Evolutionary conservation across 2,888 invertebrate genomes (phyloP).

Genomic region (Drosophila anceps): DNA sequence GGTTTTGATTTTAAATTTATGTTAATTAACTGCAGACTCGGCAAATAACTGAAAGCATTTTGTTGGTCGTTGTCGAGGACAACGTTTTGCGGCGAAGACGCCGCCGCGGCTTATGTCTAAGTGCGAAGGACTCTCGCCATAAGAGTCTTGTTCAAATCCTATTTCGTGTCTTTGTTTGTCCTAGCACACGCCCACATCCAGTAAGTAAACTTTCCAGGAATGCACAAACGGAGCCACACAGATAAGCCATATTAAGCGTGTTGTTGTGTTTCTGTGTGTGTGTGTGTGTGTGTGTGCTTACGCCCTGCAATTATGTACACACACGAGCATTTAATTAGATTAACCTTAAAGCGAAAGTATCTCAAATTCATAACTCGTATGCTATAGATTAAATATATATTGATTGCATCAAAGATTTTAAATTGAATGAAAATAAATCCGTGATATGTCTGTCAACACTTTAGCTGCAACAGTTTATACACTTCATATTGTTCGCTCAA

Average conservation of each 20-base stretch:
- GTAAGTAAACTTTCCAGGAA: constrained; percentile 57
- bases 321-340: constrained; percentile 36
- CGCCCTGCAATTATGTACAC: constrained; percentile 8
- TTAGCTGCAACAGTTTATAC: neutral
- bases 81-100: constrained; percentile 47
- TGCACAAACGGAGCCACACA: constrained; percentile 41
- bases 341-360: neutral
- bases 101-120: constrained; percentile 57
- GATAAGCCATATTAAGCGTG: constrained; percentile 34
- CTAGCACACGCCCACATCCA: constrained; percentile 7
- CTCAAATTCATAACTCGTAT: neutral
- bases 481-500: neutral
- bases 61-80: constrained; percentile 50
- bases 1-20: constrained; percentile 79
- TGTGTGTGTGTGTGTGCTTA: neutral
- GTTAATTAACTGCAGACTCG: constrained; percentile 71
- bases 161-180: constrained; percentile 48
- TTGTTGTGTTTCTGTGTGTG: neutral
- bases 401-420: constrained; percentile 1
- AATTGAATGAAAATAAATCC: constrained; percentile 10
- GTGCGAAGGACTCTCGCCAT: constrained; percentile 56
- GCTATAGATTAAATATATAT: constrained; percentile 3
- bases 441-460: constrained; percentile 1
- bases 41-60: constrained; percentile 53
- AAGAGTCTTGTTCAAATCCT: constrained; percentile 28